phyloP scores from a whole-genome alignment of 2,888 invertebrate genomes.

The Meiosimyza platycephala region DNA sequence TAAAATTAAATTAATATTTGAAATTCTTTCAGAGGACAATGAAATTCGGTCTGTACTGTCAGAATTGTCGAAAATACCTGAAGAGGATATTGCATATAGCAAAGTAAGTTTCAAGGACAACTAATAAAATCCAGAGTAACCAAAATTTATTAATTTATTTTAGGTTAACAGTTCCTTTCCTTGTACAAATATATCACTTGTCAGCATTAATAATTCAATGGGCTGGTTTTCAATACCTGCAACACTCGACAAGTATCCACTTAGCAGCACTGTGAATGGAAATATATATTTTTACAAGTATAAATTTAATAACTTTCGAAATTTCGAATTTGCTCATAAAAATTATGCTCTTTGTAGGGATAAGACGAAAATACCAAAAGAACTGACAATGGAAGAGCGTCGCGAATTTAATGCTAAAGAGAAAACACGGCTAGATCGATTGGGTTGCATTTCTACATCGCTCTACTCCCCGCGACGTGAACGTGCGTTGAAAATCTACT shows the following conservation, averaged over 20 bases:
- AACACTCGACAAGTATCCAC: slow-evolving; percentile 70
- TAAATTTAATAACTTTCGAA: slow-evolving; percentile 36
- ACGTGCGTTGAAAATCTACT: slow-evolving; percentile 78
- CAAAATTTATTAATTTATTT: not conserved
- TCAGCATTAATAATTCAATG: slow-evolving; percentile 72
- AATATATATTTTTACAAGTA: slow-evolving; percentile 77
- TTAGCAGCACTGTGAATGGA: slow-evolving; percentile 73
- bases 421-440: slow-evolving; percentile 69
- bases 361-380: slow-evolving; percentile 71
- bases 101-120: slow-evolving; percentile 62
- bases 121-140: not conserved
- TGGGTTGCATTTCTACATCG: slow-evolving; percentile 64
- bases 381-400: slow-evolving; percentile 72
- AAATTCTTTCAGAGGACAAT: slow-evolving; percentile 59
- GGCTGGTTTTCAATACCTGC: slow-evolving; percentile 73
- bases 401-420: slow-evolving; percentile 74
- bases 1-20: not conserved
- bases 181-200: slow-evolving; percentile 72
- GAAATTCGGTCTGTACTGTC: slow-evolving; percentile 69
- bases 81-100: slow-evolving; percentile 74
- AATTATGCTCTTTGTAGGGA: slow-evolving; percentile 69
- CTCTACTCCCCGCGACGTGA: slow-evolving; percentile 75
- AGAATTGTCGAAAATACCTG: slow-evolving; percentile 72
- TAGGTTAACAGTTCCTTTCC: slow-evolving; percentile 70
- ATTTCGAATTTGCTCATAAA: slow-evolving; percentile 20